These are phyloP conservation scores for Crotalus helleri DNA, from an alignment of 2,113 vertebrate genomes.

Conservation along the genomic window DNA sequence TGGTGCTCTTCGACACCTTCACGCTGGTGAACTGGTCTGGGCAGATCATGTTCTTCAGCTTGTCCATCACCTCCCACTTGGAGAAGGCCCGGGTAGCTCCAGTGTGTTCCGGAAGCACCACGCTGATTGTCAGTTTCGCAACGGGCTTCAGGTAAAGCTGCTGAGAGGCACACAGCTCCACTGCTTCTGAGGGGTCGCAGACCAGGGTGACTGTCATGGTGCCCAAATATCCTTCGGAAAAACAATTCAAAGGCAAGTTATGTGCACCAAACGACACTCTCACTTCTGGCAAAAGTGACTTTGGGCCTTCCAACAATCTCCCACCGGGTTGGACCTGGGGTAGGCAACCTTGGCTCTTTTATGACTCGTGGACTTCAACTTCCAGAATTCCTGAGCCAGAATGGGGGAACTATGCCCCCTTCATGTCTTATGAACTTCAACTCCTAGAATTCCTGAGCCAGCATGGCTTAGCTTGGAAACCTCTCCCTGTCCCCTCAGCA, in stretches of 20 bases:
- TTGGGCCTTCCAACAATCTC: no score
- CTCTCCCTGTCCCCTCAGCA: no score
- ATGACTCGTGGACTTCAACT: no score
- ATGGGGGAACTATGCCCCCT: no score
- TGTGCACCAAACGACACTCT: background rate
- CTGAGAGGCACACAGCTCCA: slow-evolving; percentile 63
- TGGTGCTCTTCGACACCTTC: slow-evolving; percentile 63
- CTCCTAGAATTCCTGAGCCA: no score
- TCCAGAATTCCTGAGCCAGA: no score
- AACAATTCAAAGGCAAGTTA: slow-evolving; percentile 47
- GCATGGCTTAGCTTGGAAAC: no score
- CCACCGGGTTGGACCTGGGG: background rate
- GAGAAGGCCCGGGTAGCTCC: slow-evolving; percentile 54
- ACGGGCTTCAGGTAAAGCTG: slow-evolving; percentile 71
- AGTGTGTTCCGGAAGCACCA: slow-evolving; percentile 61
- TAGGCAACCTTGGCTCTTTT: no score
- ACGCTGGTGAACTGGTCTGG: slow-evolving; percentile 69
- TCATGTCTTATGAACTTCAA: no score
- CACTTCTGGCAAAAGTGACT: background rate
- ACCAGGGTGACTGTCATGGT: slow-evolving; percentile 66
- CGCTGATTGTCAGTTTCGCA: slow-evolving; percentile 66
- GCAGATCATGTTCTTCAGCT: slow-evolving; percentile 66
- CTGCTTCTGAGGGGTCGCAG: slow-evolving; percentile 69
- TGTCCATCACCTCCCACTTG: slow-evolving; percentile 71
- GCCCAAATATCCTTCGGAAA: slow-evolving; percentile 43